Evolutionary conservation across 2,113 vertebrate species (phyloP).

Genomic region (Solea senegalensis): DNA sequence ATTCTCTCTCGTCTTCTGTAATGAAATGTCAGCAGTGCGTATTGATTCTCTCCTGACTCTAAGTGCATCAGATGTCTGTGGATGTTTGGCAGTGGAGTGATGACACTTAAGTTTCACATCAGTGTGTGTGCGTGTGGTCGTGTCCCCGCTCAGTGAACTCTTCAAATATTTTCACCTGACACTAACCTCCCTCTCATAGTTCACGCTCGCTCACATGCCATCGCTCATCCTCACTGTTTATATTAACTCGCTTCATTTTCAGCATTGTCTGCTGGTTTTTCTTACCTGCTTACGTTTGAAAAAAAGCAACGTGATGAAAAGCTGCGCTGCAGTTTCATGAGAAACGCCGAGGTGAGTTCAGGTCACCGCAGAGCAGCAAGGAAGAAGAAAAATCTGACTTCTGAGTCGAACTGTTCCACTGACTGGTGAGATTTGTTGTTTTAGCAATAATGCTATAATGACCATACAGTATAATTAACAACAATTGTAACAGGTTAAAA

Average conservation of each 20-base stretch:
- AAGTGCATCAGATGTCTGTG: conserved; percentile 13
- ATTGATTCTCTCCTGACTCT: conserved; percentile 26
- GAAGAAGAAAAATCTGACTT: too few species aligned
- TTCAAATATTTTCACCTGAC: neutral
- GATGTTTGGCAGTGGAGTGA: conserved; percentile 23
- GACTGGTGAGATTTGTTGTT: too few species aligned
- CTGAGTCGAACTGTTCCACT: too few species aligned
- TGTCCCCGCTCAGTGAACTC: neutral
- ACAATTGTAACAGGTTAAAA: too few species aligned
- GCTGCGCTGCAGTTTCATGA: too few species aligned
- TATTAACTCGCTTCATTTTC: neutral
- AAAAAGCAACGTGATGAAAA: neutral
- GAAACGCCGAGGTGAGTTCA: too few species aligned
- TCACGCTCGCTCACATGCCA: neutral
- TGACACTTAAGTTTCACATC: neutral
- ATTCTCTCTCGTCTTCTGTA: conserved; percentile 7
- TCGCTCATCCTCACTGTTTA: neutral
- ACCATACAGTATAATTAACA: too few species aligned
- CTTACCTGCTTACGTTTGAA: neutral
- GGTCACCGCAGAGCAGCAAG: too few species aligned
- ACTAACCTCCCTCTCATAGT: neutral
- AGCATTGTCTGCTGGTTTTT: neutral
- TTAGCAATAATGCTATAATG: too few species aligned
- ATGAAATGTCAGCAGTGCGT: conserved; percentile 30
- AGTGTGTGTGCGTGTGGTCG: neutral